These are phyloP conservation scores for Malachius bipustulatus DNA, from an alignment of 2,888 invertebrate species.

Conservation along the genomic window DNA sequence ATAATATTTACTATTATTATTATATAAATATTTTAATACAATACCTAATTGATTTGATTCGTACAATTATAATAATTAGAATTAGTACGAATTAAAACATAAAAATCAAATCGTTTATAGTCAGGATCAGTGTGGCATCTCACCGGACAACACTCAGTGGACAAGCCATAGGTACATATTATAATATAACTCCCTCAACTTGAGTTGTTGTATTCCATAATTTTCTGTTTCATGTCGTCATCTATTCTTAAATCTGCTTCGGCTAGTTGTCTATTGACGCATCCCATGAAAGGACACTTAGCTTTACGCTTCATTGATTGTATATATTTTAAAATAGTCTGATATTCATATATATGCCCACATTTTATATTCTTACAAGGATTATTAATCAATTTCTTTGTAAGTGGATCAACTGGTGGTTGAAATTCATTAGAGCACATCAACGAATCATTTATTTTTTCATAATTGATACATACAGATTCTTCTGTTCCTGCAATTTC, in stretches of 20 bases:
- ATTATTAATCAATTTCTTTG: slow-evolving; percentile 24
- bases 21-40: too few relatives aligned
- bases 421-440: slow-evolving; percentile 24
- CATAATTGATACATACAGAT: slow-evolving; percentile 14
- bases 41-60: too few relatives aligned
- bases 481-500: slow-evolving; percentile 10
- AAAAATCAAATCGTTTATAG: too few relatives aligned
- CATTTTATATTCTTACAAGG: slow-evolving; percentile 26
- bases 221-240: slow-evolving; percentile 19
- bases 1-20: too few relatives aligned
- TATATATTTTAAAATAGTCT: slow-evolving; percentile 25
- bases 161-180: too few relatives aligned
- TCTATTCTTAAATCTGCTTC: slow-evolving; percentile 22
- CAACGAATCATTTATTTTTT: slow-evolving; percentile 24
- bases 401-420: slow-evolving; percentile 29
- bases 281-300: slow-evolving; percentile 30
- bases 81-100: too few relatives aligned
- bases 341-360: slow-evolving; percentile 28
- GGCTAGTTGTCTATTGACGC: slow-evolving; percentile 20
- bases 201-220: slow-evolving; percentile 22
- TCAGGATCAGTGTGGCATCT: too few relatives aligned
- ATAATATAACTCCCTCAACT: too few relatives aligned
- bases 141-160: too few relatives aligned
- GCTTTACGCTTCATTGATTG: slow-evolving; percentile 23
- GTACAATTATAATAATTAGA: too few relatives aligned